Base-by-base conservation (phyloP, 2,113 vertebrate genomes). In the Origma solitaria region DNA sequence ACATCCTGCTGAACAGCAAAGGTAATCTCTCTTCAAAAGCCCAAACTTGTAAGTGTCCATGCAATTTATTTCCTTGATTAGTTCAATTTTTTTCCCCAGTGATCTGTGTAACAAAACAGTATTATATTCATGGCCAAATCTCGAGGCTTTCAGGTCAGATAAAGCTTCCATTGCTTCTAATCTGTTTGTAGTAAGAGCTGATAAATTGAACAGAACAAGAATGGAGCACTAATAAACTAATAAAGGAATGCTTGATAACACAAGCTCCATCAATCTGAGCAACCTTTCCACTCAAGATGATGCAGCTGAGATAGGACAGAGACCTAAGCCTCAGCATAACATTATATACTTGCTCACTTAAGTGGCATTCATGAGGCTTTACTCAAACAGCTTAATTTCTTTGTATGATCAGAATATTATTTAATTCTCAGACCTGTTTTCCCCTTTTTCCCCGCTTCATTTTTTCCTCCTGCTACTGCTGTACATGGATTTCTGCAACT, bases 151-250 rank as follows among this genome's bases (percentile, higher is more conserved):
- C 42, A 45, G 70, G 1, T 44, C 17, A 72, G 40, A 76, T 65
- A 88, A 85, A 79, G 8, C 13, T 77, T 42, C 57, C 49, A 16
- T 54, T 51, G 30, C 69, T 87, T 70, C 77, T 71, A 86, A 70
- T 71, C 73, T 82, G 50, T 66, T 64, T 37, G 16, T 16, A 86
- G 28, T 24, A 87, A 85, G 18, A 85, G 25, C 16, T 64, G 92
- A 89, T 78, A 94, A 89, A 64, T 2, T 33, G n/a, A 94, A 79
- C 53, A 89, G 60, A 69, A 86, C 62, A 61, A 87, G 66, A 89
- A 57, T 18, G 61, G 42, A 88, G 58, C 45, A n/a, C 45, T 62
- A 66, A 79, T 10, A n/a, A n/a, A 28, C 56, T 83, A 96, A 70
- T 88, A 75, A 61, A 76, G 25, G 14, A 79, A 22, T 15, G 4